phyloP scores from a whole-genome alignment of 2,888 invertebrate genomes.

The Xestia c-nigrum region DNA sequence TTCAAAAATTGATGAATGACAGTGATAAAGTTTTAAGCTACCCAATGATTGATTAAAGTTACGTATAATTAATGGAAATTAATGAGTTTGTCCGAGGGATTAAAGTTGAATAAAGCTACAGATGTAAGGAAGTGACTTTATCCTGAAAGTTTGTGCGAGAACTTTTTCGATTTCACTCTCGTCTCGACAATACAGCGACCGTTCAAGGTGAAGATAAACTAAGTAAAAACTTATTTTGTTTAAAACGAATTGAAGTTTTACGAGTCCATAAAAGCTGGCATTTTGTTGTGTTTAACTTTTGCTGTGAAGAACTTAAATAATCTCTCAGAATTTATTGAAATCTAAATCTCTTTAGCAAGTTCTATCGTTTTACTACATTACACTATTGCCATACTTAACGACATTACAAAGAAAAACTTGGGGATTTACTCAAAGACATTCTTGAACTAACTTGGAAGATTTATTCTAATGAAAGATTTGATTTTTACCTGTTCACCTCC shows the following conservation, averaged over 20 bases:
- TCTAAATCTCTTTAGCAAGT: neutral
- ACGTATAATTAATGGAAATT: slow-evolving; percentile 37
- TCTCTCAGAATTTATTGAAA: slow-evolving; percentile 10
- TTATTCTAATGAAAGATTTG: neutral
- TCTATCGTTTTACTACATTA: neutral
- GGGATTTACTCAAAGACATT: neutral
- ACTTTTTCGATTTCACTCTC: slow-evolving; percentile 70
- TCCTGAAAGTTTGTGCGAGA: slow-evolving; percentile 47
- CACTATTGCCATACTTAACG: neutral
- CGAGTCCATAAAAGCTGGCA: slow-evolving; percentile 39
- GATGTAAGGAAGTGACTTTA: slow-evolving; percentile 51
- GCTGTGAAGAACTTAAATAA: slow-evolving; percentile 12
- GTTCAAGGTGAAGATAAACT: slow-evolving; percentile 55
- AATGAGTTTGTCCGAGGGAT: slow-evolving; percentile 32
- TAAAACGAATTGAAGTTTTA: slow-evolving; percentile 56
- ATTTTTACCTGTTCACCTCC: slow-evolving; percentile 38
- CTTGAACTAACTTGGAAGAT: neutral
- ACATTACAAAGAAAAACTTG: too few species aligned
- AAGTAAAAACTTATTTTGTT: slow-evolving; percentile 53
- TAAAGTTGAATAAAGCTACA: slow-evolving; percentile 29
- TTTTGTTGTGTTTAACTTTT: slow-evolving; percentile 39
- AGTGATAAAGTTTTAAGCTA: slow-evolving; percentile 29
- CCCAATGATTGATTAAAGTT: slow-evolving; percentile 47
- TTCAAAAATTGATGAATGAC: slow-evolving; percentile 29
- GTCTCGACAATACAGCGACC: slow-evolving; percentile 51